These are phyloP conservation scores for Linyphia triangularis DNA, from an alignment of 2,888 invertebrate genomes.

Conservation along the genomic window DNA sequence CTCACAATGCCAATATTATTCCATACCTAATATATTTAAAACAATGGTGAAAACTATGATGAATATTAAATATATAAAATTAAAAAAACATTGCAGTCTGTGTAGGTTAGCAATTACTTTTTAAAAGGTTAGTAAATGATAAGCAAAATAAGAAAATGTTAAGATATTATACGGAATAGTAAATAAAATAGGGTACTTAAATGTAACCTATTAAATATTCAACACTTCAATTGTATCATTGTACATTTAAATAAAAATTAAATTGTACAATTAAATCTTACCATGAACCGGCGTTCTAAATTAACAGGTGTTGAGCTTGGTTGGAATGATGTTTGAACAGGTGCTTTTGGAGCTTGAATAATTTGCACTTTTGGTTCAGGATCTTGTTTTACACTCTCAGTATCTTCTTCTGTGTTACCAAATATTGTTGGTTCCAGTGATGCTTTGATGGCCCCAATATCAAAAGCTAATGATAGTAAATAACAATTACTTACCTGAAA, in stretches of 20 bases:
- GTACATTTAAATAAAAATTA: no score
- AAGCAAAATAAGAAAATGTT: background rate
- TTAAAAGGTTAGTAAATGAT: background rate
- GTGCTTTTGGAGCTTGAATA: constrained; percentile 67
- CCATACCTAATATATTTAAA: constrained; percentile 85
- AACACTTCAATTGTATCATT: no score
- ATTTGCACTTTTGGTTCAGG: constrained; percentile 42
- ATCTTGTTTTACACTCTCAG: background rate
- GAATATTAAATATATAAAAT: no score
- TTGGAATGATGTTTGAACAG: constrained; percentile 90
- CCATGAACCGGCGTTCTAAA: constrained; percentile 89
- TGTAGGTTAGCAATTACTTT: no score
- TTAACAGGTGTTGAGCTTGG: constrained; percentile 92
- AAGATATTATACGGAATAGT: no score
- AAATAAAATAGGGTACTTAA: no score
- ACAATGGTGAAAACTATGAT: no score
- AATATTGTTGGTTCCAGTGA: constrained; percentile 78
- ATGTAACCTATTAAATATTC: no score
- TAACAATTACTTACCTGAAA: background rate
- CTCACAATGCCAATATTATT: constrained; percentile 95
- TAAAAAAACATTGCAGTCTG: no score
- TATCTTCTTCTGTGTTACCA: constrained; percentile 69
- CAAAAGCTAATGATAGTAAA: constrained; percentile 63
- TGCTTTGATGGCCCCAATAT: constrained; percentile 77
- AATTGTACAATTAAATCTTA: no score